Evolutionary conservation across 2,888 invertebrate species (phyloP).

Genomic region (Hedychridium roseum): DNA sequence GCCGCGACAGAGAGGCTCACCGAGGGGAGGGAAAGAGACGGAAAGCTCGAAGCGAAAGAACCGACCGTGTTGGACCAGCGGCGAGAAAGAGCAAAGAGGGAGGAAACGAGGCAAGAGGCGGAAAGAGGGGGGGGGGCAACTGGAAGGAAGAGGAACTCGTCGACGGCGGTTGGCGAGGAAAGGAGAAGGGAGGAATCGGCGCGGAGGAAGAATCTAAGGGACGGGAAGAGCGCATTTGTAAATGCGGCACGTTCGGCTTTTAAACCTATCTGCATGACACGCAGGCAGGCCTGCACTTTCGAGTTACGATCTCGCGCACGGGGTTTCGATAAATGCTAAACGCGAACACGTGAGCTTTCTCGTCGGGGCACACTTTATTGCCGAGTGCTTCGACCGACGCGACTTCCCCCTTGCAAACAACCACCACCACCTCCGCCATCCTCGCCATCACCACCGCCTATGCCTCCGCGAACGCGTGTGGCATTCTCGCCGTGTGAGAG

Average conservation of each 20-base stretch:
- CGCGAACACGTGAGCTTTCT: constrained; percentile 63
- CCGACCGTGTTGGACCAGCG: too few species aligned
- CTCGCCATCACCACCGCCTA: constrained; percentile 6
- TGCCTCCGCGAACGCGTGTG: background rate
- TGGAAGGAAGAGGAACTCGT: constrained; percentile 12
- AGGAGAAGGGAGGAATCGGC: constrained; percentile 11
- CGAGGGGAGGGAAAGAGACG: background rate
- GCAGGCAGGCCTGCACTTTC: constrained; percentile 56
- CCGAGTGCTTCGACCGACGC: constrained; percentile 39
- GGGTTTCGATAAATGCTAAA: constrained; percentile 63
- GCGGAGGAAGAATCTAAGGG: constrained; percentile 6
- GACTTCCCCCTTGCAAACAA: constrained; percentile 34
- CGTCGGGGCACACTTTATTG: constrained; percentile 59
- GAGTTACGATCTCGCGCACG: constrained; percentile 61
- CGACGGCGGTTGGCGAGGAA: constrained; percentile 1
- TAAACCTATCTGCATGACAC: constrained; percentile 63
- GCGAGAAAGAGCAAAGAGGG: background rate
- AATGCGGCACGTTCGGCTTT: constrained; percentile 62
- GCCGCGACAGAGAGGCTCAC: constrained; percentile 4
- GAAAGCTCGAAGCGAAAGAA: constrained; percentile 2
- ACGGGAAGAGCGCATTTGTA: constrained; percentile 52
- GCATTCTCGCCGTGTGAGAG: constrained; percentile 11
- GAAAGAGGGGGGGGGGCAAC: constrained; percentile 5
- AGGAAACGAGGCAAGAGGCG: constrained; percentile 3
- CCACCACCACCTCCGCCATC: constrained; percentile 22